Base-by-base conservation (phyloP, 2,797 vertebrate genomes). In the Gobionotothen gibberifrons region DNA sequence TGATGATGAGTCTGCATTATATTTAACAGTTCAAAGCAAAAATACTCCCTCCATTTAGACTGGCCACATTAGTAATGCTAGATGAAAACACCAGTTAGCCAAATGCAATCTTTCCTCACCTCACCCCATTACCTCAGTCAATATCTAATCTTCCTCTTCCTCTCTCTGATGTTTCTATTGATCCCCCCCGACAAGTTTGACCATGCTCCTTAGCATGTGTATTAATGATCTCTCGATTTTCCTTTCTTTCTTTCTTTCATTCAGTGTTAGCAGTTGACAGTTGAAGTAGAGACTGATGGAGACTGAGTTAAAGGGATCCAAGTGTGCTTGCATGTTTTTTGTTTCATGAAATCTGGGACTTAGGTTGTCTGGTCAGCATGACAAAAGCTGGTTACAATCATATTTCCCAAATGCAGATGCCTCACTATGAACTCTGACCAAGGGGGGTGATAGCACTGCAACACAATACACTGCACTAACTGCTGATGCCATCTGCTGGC, bases 401-500 rank as follows among this genome's bases (percentile, higher is more conserved):
- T 4, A 44, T 49, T 58, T 15, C 21, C 16, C 56, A 43, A 62
- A 22, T 72, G 36, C 51, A 16, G 40, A n/a, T 67, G 5, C 47
- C 32, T 60, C n/a, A 15, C 48, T 14, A 13, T 4, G 32, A 42
- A n/a, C 32, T 32, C 58, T 82, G 72, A 73, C 49, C 15, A 12
- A 10, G 43, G 40, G 21, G 21, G 47, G 54, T 72, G 22, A 55
- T 32, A 48, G 52, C 55, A 36, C 61, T 84, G 72, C 77, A 47
- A 48, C 47, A 54, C 58, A 58, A 17, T 19, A 62, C 74, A 42
- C 90, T 91, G 79, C 81, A 83, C 85, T 90, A 90, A 81, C 90
- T 85, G 77, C 85, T 93, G 83, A 85, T 82, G 92, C 93, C 93
- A 94, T 94, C 94, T 95, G 86, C 90, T 94, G 94, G 93, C 32